Conservation (phyloP, 1,140 invertebrate species). For the Drosophila kikkawai region DNA sequence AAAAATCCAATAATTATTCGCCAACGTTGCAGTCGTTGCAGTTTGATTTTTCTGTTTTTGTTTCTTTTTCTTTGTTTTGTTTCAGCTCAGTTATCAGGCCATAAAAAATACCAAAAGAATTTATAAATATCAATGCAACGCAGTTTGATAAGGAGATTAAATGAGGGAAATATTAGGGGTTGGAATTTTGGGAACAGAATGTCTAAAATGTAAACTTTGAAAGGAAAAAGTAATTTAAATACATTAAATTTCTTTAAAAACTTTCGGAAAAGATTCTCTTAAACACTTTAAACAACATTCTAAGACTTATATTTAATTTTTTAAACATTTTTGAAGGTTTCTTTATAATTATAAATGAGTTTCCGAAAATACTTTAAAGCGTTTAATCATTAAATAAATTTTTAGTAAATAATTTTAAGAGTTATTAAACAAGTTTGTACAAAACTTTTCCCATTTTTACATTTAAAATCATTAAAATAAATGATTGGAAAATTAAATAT, state of each 20-base stretch:
- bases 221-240: background rate
- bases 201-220: background rate
- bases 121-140: constrained; percentile 13
- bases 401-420: too few species aligned
- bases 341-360: background rate
- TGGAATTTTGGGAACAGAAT: background rate
- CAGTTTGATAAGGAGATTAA: constrained; percentile 4
- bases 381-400: background rate
- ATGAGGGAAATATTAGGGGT: background rate
- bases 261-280: background rate
- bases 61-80: background rate
- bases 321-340: too few species aligned
- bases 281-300: too few species aligned
- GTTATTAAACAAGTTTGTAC: background rate
- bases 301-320: too few species aligned
- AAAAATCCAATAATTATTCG: constrained; percentile 29
- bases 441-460: background rate
- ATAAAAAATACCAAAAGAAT: constrained; percentile 13
- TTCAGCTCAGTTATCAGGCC: constrained; percentile 27
- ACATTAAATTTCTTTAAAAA: background rate
- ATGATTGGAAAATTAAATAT: background rate
- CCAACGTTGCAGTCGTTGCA: background rate
- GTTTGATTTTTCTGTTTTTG: constrained; percentile 6
- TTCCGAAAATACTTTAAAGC: too few species aligned
- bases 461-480: background rate